Conservation (phyloP, 2,113 vertebrate genomes). For the Indicator indicator region DNA sequence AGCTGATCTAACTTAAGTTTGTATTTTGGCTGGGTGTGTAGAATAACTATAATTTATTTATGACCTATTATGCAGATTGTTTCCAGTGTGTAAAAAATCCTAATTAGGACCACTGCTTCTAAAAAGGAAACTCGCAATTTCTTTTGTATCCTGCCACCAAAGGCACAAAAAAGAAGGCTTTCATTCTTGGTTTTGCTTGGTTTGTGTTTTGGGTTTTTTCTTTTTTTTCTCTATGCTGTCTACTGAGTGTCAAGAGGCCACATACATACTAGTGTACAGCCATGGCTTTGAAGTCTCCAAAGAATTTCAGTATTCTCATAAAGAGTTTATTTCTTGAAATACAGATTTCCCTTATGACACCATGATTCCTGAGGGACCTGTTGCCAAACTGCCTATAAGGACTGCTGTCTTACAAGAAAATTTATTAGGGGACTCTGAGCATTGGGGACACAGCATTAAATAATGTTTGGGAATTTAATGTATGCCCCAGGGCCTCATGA, state of each 20-base stretch:
- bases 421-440: neutral
- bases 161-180: neutral
- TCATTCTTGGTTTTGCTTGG: neutral
- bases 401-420: neutral
- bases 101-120: conserved; percentile 39
- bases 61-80: conserved; percentile 20
- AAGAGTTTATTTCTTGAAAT: neutral
- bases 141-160: conserved; percentile 17
- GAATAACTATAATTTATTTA: conserved; percentile 26
- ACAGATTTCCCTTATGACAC: neutral
- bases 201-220: neutral
- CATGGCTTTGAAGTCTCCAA: conserved; percentile 1
- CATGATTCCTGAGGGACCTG: neutral
- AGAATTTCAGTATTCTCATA: neutral
- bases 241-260: neutral
- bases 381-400: neutral
- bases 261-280: neutral
- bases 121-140: neutral
- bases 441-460: neutral
- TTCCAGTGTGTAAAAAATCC: neutral
- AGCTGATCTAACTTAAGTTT: conserved; percentile 26
- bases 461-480: neutral
- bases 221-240: neutral
- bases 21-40: neutral
- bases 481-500: neutral